Conservation (phyloP, 1,140 invertebrate species). For the Zaprionus capensis region DNA sequence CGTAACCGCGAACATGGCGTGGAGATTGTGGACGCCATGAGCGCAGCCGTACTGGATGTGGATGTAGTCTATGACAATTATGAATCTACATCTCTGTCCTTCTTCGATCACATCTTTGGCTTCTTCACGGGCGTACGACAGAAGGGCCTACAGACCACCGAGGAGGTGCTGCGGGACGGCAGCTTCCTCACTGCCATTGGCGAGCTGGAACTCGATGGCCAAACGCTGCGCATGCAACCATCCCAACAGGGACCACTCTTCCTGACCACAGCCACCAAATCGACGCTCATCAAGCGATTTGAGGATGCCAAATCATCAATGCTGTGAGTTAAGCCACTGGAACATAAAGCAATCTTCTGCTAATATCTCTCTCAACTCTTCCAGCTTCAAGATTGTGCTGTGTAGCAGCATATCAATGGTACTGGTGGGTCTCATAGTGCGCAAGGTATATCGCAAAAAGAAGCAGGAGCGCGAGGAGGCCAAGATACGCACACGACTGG, state of each 20-base stretch:
- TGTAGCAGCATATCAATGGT: constrained; percentile 88
- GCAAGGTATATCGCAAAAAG: constrained; percentile 86
- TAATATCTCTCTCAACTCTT: neutral
- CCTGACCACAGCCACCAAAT: constrained; percentile 89
- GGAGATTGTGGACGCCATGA: constrained; percentile 89
- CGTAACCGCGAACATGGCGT: constrained; percentile 87
- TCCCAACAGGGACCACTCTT: constrained; percentile 89
- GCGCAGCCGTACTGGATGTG: constrained; percentile 90
- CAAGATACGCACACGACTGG: constrained; percentile 87
- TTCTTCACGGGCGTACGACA: constrained; percentile 91
- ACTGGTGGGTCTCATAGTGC: constrained; percentile 87
- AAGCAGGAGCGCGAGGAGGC: constrained; percentile 86
- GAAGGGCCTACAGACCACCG: constrained; percentile 91
- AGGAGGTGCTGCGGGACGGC: constrained; percentile 91
- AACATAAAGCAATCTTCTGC: neutral
- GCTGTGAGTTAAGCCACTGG: constrained; percentile 46
- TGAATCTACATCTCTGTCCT: constrained; percentile 88
- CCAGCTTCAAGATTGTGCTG: constrained; percentile 85
- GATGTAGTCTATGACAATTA: constrained; percentile 91
- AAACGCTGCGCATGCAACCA: constrained; percentile 88
- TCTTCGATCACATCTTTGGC: constrained; percentile 91
- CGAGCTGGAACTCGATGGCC: constrained; percentile 87
- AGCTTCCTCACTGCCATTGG: constrained; percentile 91
- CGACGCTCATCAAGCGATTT: constrained; percentile 88
- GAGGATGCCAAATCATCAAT: constrained; percentile 86